Conservation (phyloP, 2,113 vertebrate genomes). For the Thalassoma bifasciatum region DNA sequence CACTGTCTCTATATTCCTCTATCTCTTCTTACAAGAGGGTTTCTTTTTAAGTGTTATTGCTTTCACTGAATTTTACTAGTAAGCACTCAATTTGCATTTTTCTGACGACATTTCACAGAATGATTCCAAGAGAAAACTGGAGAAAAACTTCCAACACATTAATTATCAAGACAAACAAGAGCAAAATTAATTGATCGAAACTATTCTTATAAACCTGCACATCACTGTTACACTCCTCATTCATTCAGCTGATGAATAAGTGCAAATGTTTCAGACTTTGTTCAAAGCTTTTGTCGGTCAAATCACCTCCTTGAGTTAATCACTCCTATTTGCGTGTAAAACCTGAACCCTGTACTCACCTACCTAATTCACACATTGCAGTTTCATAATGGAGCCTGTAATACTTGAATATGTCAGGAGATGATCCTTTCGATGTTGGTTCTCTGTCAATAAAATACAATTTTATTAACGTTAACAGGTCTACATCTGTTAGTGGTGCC, state of each 20-base stretch:
- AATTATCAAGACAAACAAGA: neutral
- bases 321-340: constrained; percentile 36
- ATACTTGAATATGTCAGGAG: constrained; percentile 49
- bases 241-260: neutral
- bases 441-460: no score
- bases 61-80: neutral
- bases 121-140: neutral
- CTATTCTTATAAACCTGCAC: neutral
- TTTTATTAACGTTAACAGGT: no score
- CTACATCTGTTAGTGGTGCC: no score
- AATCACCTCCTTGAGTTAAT: constrained; percentile 31
- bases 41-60: neutral
- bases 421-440: no score
- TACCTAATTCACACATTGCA: constrained; percentile 21
- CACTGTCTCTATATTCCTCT: neutral
- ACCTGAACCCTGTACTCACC: constrained; percentile 35
- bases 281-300: constrained; percentile 23
- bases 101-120: constrained; percentile 2
- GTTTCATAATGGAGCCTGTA: constrained; percentile 31
- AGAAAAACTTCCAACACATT: neutral
- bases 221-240: neutral
- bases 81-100: neutral
- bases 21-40: no score
- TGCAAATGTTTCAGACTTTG: constrained; percentile 4
- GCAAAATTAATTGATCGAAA: neutral